Evolutionary conservation across 2,113 vertebrate species (phyloP).

Genomic region (Candoia aspera): DNA sequence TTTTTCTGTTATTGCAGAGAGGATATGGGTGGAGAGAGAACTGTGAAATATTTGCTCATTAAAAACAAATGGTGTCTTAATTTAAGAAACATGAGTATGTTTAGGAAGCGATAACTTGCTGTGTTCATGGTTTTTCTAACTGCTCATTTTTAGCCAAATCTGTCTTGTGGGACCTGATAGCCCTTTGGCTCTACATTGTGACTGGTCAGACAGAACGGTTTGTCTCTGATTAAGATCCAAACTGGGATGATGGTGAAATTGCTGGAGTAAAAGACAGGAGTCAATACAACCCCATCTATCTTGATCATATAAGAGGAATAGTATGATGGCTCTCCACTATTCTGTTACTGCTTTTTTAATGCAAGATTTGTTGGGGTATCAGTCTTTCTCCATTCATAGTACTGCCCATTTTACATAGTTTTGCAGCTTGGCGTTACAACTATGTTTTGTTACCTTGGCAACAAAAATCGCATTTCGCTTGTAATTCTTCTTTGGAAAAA

Average conservation of each 20-base stretch:
- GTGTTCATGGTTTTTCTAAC: constrained; percentile 3
- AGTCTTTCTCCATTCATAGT: not conserved
- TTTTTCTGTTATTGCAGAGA: not conserved
- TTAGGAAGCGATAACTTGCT: constrained; percentile 20
- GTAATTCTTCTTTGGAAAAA: constrained; percentile 2
- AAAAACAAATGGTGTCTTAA: not conserved
- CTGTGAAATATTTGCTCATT: not conserved
- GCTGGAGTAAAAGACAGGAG: constrained; percentile 17
- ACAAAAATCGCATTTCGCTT: constrained; percentile 59
- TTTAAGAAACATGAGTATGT: not conserved
- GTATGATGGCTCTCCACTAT: not conserved
- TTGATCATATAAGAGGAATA: constrained; percentile 19
- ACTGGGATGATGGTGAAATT: constrained; percentile 3
- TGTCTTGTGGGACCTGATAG: not conserved
- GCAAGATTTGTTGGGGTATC: not conserved
- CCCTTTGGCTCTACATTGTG: not conserved
- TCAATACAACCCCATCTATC: not conserved
- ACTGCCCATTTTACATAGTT: constrained; percentile 24
- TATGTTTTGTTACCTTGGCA: constrained; percentile 66
- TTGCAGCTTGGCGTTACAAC: constrained; percentile 48
- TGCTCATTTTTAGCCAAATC: not conserved
- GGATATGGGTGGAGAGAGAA: not conserved
- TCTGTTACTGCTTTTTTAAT: not conserved
- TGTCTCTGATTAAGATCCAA: not conserved
- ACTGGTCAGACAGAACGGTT: not conserved